Evolutionary conservation across 2,888 invertebrate genomes (phyloP).

Genomic region (Cantharis flavilabris): DNA sequence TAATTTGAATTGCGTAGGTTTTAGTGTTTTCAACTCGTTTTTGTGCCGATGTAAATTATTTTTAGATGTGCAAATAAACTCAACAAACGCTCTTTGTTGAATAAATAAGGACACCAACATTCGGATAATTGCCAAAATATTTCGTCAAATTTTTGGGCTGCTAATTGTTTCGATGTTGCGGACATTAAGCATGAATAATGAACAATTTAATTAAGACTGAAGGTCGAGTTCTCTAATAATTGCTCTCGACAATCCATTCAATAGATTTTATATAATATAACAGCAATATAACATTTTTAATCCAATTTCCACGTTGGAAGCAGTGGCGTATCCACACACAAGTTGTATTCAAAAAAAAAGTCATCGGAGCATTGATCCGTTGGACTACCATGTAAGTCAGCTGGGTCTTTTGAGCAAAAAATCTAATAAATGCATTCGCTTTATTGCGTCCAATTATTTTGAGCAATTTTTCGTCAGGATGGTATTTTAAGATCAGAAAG

Average conservation of each 20-base stretch:
- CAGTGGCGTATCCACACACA: background rate
- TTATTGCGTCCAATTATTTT: background rate
- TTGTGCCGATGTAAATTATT: background rate
- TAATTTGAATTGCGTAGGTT: constrained; percentile 3
- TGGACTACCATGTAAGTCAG: background rate
- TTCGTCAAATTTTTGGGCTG: background rate
- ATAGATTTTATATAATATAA: background rate
- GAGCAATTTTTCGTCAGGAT: background rate
- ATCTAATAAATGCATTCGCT: background rate
- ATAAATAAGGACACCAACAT: background rate
- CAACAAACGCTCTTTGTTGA: background rate
- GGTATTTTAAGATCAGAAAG: background rate
- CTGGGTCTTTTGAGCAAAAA: background rate
- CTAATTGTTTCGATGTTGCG: background rate
- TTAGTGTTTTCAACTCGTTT: constrained; percentile 1
- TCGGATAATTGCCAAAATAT: background rate
- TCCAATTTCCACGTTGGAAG: background rate
- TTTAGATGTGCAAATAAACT: background rate
- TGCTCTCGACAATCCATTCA: background rate
- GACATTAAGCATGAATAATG: background rate
- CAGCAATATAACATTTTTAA: background rate
- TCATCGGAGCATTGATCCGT: background rate
- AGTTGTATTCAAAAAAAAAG: background rate
- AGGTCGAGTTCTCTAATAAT: background rate
- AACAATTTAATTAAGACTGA: background rate